A percentile compares a stretch with the other conserved stretches of the same genome.
phyloP scores from a whole-genome alignment of 2,797 vertebrate species.

The Meda fulgida region DNA sequence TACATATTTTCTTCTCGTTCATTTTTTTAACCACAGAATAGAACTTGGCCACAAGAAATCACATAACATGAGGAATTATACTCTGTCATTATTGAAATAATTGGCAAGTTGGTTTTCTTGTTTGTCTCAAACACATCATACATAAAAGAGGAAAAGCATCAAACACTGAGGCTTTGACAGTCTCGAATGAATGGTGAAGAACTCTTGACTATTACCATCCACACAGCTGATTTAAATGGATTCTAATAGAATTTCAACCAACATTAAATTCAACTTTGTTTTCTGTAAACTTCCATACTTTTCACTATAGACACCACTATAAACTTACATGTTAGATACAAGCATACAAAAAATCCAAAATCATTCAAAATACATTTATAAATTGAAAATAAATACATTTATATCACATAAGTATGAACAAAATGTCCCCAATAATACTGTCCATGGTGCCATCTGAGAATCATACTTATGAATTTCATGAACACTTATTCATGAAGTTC shows the following conservation, averaged over 20 bases:
- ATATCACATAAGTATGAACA: conserved; percentile 49
- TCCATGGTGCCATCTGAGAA: conserved; percentile 26
- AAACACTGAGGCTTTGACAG: conserved; percentile 58
- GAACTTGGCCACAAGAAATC: conserved; percentile 77
- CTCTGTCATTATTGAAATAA: conserved; percentile 68
- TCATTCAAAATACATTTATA: conserved; percentile 56
- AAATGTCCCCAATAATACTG: conserved; percentile 49
- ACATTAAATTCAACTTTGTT: conserved; percentile 57
- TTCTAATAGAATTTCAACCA: conserved; percentile 47
- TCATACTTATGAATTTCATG: conserved; percentile 14
- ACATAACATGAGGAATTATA: conserved; percentile 76
- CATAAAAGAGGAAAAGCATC: conserved; percentile 54
- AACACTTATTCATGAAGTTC: conserved; percentile 16
- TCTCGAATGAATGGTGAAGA: conserved; percentile 41
- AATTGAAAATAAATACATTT: conserved; percentile 63
- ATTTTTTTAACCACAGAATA: conserved; percentile 59
- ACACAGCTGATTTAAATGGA: conserved; percentile 48
- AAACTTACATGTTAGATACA: conserved; percentile 55
- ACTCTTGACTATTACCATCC: conserved; percentile 40
- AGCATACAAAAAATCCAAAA: conserved; percentile 56
- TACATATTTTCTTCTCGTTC: conserved; percentile 45
- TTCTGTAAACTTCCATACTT: conserved; percentile 50
- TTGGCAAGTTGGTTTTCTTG: conserved; percentile 57
- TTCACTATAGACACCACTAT: conserved; percentile 52
- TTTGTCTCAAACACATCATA: conserved; percentile 54